These are phyloP conservation scores for Caradrina kadenii DNA, from an alignment of 2,888 invertebrate genomes.

Conservation along the genomic window DNA sequence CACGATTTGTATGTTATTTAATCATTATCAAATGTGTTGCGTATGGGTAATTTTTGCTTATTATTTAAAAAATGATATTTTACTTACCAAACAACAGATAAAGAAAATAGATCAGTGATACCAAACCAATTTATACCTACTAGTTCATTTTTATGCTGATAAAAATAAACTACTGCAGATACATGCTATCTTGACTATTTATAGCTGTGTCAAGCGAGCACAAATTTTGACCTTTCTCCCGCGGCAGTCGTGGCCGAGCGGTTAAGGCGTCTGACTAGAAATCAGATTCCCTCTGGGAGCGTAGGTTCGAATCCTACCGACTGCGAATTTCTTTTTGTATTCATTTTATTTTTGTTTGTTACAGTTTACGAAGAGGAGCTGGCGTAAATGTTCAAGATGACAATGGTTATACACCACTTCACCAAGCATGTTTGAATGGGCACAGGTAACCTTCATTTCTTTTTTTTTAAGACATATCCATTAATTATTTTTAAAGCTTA, in stretches of 20 bases:
- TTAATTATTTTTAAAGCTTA: neutral
- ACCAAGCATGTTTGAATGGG: conserved; percentile 98
- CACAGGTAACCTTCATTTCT: conserved; percentile 93
- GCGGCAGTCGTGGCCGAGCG: conserved; percentile 95
- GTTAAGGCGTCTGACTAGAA: conserved; percentile 97
- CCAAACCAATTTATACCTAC: neutral
- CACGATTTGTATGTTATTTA: neutral
- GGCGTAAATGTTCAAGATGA: conserved; percentile 98
- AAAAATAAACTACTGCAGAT: no score
- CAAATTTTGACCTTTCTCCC: conserved; percentile 50
- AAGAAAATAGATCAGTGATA: neutral
- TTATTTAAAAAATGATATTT: neutral
- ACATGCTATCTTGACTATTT: neutral
- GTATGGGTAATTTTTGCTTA: neutral
- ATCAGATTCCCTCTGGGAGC: conserved; percentile 97
- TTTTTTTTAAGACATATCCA: neutral
- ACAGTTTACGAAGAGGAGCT: conserved; percentile 96
- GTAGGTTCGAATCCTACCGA: conserved; percentile 97
- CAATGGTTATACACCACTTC: conserved; percentile 97
- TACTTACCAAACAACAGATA: neutral
- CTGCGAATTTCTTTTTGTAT: conserved; percentile 89
- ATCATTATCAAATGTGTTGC: neutral
- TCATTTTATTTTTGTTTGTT: conserved; percentile 71
- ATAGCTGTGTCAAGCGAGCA: neutral
- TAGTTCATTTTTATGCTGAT: neutral